A percentile compares a stretch with the other conserved stretches of the same genome.
These are phyloP conservation scores for Pseudobourletiella spinata DNA, from an alignment of 1,140 invertebrate genomes.

Conservation along the genomic window DNA sequence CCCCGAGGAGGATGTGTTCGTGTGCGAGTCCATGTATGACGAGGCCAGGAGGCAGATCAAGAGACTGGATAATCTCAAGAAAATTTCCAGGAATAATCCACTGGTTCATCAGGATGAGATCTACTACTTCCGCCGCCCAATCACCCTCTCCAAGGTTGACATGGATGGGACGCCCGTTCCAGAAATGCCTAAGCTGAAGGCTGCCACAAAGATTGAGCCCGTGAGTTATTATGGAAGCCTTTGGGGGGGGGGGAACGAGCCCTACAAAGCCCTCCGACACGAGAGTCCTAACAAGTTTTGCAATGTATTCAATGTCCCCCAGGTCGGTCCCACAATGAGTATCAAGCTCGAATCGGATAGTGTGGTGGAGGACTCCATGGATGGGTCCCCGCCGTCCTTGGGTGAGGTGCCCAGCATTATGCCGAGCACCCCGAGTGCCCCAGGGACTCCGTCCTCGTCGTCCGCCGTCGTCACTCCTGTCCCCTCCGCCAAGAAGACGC, in stretches of 20 bases:
- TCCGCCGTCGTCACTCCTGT: constrained; percentile 1
- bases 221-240: no score
- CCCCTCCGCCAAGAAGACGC: constrained; percentile 35
- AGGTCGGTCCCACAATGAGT: constrained; percentile 50
- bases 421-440: constrained; percentile 35
- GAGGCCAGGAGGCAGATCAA: constrained; percentile 71
- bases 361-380: constrained; percentile 58
- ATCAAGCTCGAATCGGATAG: constrained; percentile 46
- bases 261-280: no score
- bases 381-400: constrained; percentile 62
- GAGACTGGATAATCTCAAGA: constrained; percentile 62
- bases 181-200: constrained; percentile 30
- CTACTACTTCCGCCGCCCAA: constrained; percentile 70
- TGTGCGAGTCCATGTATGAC: constrained; percentile 89
- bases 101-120: constrained; percentile 84
- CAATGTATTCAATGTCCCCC: no score
- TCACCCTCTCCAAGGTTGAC: constrained; percentile 38
- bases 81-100: constrained; percentile 50
- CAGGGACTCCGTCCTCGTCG: constrained; percentile 42
- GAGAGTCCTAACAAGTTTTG: no score
- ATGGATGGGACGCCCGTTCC: constrained; percentile 26
- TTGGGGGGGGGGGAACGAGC: no score
- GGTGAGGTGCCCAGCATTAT: constrained; percentile 47
- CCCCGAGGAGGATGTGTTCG: constrained; percentile 79
- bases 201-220: constrained; percentile 10